These are phyloP conservation scores for Adela reaumurella DNA, from an alignment of 2,888 invertebrate genomes.

Conservation along the genomic window DNA sequence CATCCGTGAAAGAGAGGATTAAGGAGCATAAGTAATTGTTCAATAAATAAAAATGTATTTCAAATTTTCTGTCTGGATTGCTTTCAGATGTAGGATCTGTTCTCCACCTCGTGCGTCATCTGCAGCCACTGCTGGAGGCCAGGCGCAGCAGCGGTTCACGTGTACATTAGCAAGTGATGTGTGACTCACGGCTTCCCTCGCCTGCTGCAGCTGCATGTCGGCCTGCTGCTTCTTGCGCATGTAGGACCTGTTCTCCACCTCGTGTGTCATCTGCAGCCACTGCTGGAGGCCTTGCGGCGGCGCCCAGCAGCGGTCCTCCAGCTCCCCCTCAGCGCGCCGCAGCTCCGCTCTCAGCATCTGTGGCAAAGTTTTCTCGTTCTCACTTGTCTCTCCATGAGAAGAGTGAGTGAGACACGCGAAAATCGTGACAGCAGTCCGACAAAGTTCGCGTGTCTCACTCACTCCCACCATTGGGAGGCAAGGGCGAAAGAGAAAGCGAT, in stretches of 20 bases:
- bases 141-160: constrained; percentile 83
- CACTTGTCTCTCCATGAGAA: no score
- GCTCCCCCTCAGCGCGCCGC: constrained; percentile 83
- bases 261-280: constrained; percentile 95
- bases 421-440: no score
- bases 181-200: constrained; percentile 87
- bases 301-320: constrained; percentile 86
- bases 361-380: constrained; percentile 9
- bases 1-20: no score
- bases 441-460: no score
- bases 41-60: no score
- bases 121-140: constrained; percentile 94
- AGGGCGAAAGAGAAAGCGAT: no score
- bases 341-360: constrained; percentile 78
- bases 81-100: constrained; percentile 81
- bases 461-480: no score
- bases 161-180: no score
- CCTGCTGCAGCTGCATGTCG: constrained; percentile 79
- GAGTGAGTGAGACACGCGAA: no score
- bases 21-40: no score
- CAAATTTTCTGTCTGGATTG: no score
- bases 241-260: constrained; percentile 87
- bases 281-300: constrained; percentile 87
- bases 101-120: constrained; percentile 93
- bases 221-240: constrained; percentile 79